These are phyloP conservation scores for Cinara cedri DNA, from an alignment of 2,888 invertebrate genomes.

Conservation along the genomic window DNA sequence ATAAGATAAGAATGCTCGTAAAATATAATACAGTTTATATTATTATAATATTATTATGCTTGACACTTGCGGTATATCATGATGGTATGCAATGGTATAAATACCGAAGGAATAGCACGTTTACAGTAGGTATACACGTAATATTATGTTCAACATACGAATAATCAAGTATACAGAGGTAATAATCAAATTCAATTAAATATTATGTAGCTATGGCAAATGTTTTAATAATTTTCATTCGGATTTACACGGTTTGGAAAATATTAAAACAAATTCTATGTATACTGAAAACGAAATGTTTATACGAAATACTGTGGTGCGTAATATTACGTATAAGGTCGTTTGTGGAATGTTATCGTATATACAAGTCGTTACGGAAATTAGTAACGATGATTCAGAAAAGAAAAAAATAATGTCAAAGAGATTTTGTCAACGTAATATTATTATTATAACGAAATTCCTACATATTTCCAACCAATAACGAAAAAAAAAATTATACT, in stretches of 20 bases:
- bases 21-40: neutral
- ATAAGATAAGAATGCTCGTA: constrained; percentile 1
- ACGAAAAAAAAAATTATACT: neutral
- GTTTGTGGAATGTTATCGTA: neutral
- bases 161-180: no score
- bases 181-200: no score
- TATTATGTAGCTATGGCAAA: no score
- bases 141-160: neutral
- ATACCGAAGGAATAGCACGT: no score
- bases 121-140: no score
- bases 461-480: neutral
- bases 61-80: neutral
- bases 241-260: no score
- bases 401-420: constrained; percentile 6
- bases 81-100: no score
- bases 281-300: no score
- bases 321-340: neutral
- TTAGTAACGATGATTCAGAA: neutral
- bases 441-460: constrained; percentile 34
- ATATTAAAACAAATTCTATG: no score
- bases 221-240: no score
- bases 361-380: constrained; percentile 17
- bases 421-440: constrained; percentile 5
- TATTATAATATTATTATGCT: neutral
- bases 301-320: no score